Evolutionary conservation across 2,888 invertebrate genomes (phyloP).

Genomic region (Caenorhabditis macrosperma): DNA sequence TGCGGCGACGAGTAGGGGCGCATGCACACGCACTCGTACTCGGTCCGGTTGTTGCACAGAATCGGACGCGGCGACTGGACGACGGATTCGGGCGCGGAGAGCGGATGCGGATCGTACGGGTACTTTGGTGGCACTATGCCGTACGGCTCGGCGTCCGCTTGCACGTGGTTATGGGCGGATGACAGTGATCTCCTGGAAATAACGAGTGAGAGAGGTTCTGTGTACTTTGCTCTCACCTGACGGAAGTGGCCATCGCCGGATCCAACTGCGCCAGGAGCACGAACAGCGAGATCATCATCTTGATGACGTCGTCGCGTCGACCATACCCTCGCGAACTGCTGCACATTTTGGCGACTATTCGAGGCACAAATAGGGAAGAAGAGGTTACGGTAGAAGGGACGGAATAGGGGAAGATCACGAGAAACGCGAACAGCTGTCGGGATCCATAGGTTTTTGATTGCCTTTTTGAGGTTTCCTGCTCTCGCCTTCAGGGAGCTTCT

Average conservation of each 20-base stretch:
- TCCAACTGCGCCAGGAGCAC: slow-evolving; percentile 43
- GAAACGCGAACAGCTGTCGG: background rate
- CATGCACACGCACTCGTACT: slow-evolving; percentile 76
- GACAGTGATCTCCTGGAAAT: slow-evolving; percentile 39
- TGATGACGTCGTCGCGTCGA: background rate
- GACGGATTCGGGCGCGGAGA: slow-evolving; percentile 16
- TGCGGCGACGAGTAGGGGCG: slow-evolving; percentile 46
- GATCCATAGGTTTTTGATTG: background rate
- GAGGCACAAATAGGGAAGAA: background rate
- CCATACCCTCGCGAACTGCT: slow-evolving; percentile 26
- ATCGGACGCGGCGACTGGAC: slow-evolving; percentile 56
- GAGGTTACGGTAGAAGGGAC: slow-evolving; percentile 21
- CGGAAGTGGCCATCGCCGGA: slow-evolving; percentile 35
- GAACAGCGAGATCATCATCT: slow-evolving; percentile 50
- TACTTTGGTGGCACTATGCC: slow-evolving; percentile 47
- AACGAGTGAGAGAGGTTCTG: background rate
- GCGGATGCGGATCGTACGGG: slow-evolving; percentile 48
- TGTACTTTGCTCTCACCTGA: slow-evolving; percentile 28
- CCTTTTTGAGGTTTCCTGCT: background rate
- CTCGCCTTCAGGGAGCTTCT: slow-evolving; percentile 17
- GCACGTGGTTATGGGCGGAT: background rate
- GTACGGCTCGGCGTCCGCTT: slow-evolving; percentile 34
- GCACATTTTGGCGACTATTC: slow-evolving; percentile 20
- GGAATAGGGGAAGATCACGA: background rate
- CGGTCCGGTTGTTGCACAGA: slow-evolving; percentile 76